These are phyloP conservation scores for Smittia aterrima DNA, from an alignment of 2,888 invertebrate genomes.

Conservation along the genomic window DNA sequence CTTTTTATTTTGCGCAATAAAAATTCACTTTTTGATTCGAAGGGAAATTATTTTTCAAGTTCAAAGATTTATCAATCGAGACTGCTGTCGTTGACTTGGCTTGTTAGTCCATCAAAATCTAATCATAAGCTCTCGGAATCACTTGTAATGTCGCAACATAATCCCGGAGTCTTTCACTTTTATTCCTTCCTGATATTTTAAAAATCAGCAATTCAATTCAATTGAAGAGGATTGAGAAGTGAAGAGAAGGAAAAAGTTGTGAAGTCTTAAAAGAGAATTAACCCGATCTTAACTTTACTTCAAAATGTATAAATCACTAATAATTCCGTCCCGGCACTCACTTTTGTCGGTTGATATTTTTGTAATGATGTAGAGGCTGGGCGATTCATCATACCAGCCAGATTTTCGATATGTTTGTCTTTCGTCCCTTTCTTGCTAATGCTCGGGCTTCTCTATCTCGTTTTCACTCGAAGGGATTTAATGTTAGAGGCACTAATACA, in stretches of 20 bases:
- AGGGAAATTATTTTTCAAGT: neutral
- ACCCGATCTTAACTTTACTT: constrained; percentile 41
- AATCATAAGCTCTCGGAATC: neutral
- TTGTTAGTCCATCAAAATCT: constrained; percentile 3
- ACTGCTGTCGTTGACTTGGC: neutral
- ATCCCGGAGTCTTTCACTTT: neutral
- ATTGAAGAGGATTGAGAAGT: neutral
- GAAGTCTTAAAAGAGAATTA: constrained; percentile 41
- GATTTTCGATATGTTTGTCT: constrained; percentile 26
- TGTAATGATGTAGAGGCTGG: constrained; percentile 39
- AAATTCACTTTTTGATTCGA: neutral
- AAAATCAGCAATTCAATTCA: neutral
- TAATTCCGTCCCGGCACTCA: constrained; percentile 37
- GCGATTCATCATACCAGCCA: constrained; percentile 31
- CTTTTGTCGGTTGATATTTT: constrained; percentile 39
- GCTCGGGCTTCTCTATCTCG: constrained; percentile 2
- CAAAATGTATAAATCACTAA: constrained; percentile 39
- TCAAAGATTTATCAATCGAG: neutral
- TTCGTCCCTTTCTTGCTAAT: constrained; percentile 12
- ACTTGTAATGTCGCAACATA: neutral
- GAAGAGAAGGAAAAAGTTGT: neutral
- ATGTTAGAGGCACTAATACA: constrained; percentile 8
- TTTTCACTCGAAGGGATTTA: constrained; percentile 4
- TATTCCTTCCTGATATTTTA: neutral
- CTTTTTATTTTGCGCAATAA: neutral